Conservation (phyloP, 2,888 invertebrate genomes). For the Spatulosminthurus flaviceps region DNA sequence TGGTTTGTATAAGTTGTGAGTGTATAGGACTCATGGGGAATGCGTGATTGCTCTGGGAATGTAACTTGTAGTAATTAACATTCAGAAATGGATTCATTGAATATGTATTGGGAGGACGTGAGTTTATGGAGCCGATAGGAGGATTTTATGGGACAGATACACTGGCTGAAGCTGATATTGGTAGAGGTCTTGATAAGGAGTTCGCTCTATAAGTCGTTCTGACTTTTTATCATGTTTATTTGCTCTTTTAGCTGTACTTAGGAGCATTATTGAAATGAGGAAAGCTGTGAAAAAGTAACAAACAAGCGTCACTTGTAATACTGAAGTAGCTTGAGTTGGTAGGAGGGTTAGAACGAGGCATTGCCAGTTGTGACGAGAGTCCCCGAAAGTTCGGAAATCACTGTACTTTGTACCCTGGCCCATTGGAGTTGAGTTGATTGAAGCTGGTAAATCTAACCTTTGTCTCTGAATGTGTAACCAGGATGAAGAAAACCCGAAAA, state of each 20-base stretch:
- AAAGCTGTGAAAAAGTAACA: neutral
- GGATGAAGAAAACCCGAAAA: constrained; percentile 28
- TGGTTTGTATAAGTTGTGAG: too few species aligned
- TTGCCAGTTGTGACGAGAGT: neutral
- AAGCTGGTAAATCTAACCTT: too few species aligned
- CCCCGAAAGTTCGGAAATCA: neutral
- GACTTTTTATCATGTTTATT: neutral
- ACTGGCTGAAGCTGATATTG: neutral
- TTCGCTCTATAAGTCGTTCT: neutral
- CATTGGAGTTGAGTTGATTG: neutral
- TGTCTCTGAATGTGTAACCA: constrained; percentile 8
- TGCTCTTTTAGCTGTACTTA: neutral
- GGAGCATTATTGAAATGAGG: neutral
- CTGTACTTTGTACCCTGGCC: neutral
- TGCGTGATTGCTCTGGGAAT: too few species aligned
- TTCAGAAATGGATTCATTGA: too few species aligned
- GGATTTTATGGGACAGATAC: neutral
- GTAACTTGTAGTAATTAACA: too few species aligned
- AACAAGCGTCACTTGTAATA: neutral
- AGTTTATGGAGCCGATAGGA: neutral
- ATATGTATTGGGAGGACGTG: neutral
- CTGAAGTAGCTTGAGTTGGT: neutral
- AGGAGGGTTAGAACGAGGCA: neutral
- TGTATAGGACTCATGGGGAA: too few species aligned
- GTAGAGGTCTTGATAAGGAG: constrained; percentile 2